Conservation (phyloP, 37 sponge, comb jelly and placozoan genomes). For the Halisarca cf. caerulea region DNA sequence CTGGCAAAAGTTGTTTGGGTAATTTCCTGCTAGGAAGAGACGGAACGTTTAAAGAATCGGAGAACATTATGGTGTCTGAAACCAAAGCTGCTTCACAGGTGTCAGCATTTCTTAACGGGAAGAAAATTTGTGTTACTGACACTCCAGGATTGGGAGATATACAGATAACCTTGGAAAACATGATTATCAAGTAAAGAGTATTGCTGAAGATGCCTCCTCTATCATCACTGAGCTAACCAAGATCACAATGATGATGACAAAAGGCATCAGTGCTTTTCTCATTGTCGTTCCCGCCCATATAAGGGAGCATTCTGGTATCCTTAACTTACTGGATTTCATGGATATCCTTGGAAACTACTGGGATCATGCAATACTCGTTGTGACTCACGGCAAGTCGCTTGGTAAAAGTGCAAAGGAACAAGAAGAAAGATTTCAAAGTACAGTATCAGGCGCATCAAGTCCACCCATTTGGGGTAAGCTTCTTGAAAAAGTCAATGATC, state of each 20-base stretch:
- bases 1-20: neutral
- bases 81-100: neutral
- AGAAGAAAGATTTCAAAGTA: neutral
- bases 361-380: neutral
- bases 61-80: neutral
- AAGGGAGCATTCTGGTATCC: neutral
- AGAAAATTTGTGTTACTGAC: neutral
- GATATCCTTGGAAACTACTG: conserved; percentile 4
- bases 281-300: neutral
- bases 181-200: neutral
- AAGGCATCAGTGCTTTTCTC: neutral
- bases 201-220: neutral
- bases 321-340: neutral
- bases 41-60: neutral
- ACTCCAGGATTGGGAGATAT: neutral
- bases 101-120: too few species aligned
- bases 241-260: neutral
- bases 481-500: neutral
- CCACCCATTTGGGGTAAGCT: neutral
- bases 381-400: conserved; percentile 1
- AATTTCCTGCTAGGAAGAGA: neutral
- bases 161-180: neutral
- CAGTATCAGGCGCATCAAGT: neutral
- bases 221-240: neutral
- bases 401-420: neutral